Percentiles rank a stretch among this genome's conserved stretches.
phyloP scores from a whole-genome alignment of 2,113 vertebrate species.

The Hydrolagus affinis region DNA sequence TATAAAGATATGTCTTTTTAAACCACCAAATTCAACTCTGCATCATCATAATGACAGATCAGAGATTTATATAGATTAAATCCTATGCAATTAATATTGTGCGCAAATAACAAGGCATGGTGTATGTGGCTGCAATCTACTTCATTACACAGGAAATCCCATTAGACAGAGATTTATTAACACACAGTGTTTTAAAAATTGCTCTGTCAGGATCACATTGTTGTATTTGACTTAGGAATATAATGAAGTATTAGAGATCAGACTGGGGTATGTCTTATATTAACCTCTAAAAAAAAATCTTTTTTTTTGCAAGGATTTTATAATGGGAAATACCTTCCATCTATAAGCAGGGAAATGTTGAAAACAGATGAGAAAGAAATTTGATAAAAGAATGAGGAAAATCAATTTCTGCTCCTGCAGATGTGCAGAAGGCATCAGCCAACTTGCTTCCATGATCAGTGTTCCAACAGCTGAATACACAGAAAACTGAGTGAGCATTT shows the following conservation, averaged over 20 bases:
- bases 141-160: neutral
- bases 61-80: neutral
- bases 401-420: constrained; percentile 27
- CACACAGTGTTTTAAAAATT: neutral
- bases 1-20: neutral
- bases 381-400: constrained; percentile 13
- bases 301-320: no score
- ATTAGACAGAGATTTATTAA: neutral
- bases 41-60: neutral
- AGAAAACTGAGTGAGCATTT: constrained; percentile 31
- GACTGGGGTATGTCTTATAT: no score
- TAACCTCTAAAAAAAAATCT: no score
- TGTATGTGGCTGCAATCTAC: neutral
- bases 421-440: constrained; percentile 27
- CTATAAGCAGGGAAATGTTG: neutral
- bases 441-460: constrained; percentile 30
- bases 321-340: no score
- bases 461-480: constrained; percentile 30
- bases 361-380: constrained; percentile 14
- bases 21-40: neutral
- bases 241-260: neutral
- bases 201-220: neutral
- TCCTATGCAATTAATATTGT: neutral
- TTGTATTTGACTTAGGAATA: neutral
- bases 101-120: neutral